Percentiles rank a stretch among this genome's conserved stretches.
Evolutionary conservation across 2,113 vertebrate genomes (phyloP).

Genomic region (Chaenocephalus aceratus): DNA sequence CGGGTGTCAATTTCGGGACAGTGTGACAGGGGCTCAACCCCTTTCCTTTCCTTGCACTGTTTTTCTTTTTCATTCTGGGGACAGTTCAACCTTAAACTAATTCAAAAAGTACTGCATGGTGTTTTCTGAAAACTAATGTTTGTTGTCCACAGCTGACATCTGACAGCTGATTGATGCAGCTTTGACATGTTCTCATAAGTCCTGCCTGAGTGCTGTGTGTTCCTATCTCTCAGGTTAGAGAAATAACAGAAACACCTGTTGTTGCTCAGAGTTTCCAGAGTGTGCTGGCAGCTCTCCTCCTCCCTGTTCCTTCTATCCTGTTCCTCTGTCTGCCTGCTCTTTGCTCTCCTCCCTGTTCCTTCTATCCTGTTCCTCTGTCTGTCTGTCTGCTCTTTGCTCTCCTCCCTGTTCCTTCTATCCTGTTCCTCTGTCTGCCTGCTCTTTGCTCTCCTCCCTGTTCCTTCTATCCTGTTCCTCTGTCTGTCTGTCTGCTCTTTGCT

Average conservation of each 20-base stretch:
- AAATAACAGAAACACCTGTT: conserved; percentile 47
- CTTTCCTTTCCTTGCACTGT: too few relatives aligned
- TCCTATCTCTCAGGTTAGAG: conserved; percentile 16
- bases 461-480: not conserved
- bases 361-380: not conserved
- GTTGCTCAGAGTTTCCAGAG: conserved; percentile 42
- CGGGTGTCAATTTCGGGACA: too few relatives aligned
- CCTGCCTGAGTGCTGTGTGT: not conserved
- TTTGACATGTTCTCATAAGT: not conserved
- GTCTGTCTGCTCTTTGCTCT: not conserved
- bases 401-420: conserved; percentile 41
- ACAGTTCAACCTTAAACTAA: too few relatives aligned
- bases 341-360: conserved; percentile 21
- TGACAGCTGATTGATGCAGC: not conserved
- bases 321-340: not conserved
- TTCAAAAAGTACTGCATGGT: too few relatives aligned
- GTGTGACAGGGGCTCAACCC: too few relatives aligned
- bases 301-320: not conserved
- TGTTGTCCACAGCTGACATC: too few relatives aligned
- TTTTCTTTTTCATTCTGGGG: too few relatives aligned
- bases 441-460: not conserved
- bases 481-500: not conserved
- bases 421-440: conserved; percentile 2
- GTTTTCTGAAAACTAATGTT: too few relatives aligned
- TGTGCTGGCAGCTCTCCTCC: conserved; percentile 5